Evolutionary conservation across 1,140 invertebrate species (phyloP).

Genomic region (Leptinotarsa lineolata): DNA sequence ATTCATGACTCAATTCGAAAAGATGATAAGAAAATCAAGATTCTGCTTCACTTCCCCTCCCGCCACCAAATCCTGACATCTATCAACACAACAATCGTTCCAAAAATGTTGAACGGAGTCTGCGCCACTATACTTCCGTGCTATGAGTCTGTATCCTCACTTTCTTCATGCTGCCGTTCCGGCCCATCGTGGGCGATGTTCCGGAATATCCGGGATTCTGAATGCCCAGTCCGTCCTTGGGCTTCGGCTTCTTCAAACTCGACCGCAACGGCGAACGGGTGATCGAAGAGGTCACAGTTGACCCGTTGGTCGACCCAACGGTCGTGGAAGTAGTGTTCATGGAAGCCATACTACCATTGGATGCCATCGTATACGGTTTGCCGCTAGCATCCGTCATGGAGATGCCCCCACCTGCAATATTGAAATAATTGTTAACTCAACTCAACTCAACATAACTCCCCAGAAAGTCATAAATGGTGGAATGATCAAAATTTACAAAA

Average conservation of each 20-base stretch:
- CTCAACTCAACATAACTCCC: too few species aligned
- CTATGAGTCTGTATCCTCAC: slow-evolving; percentile 86
- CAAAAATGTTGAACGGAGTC: too few species aligned
- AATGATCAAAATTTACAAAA: neutral
- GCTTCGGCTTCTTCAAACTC: slow-evolving; percentile 78
- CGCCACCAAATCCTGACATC: too few species aligned
- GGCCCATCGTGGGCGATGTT: slow-evolving; percentile 75
- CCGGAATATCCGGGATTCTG: slow-evolving; percentile 83
- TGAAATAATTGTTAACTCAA: too few species aligned
- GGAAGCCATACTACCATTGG: slow-evolving; percentile 77
- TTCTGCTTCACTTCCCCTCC: too few species aligned
- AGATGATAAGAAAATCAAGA: too few species aligned
- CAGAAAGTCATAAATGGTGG: neutral
- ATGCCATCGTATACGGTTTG: slow-evolving; percentile 70
- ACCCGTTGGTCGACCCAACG: slow-evolving; percentile 62
- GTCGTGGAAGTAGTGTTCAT: slow-evolving; percentile 75
- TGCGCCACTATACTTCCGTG: slow-evolving; percentile 71
- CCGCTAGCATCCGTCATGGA: slow-evolving; percentile 83
- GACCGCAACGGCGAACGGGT: slow-evolving; percentile 77
- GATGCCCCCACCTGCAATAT: slow-evolving; percentile 57
- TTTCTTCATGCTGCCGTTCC: slow-evolving; percentile 84
- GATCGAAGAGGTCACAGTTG: slow-evolving; percentile 62
- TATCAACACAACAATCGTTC: too few species aligned
- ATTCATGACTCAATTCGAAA: too few species aligned
- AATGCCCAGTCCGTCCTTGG: slow-evolving; percentile 71